These are phyloP conservation scores for Cotesia chilonis DNA, from an alignment of 1,140 invertebrate species.

Conservation along the genomic window DNA sequence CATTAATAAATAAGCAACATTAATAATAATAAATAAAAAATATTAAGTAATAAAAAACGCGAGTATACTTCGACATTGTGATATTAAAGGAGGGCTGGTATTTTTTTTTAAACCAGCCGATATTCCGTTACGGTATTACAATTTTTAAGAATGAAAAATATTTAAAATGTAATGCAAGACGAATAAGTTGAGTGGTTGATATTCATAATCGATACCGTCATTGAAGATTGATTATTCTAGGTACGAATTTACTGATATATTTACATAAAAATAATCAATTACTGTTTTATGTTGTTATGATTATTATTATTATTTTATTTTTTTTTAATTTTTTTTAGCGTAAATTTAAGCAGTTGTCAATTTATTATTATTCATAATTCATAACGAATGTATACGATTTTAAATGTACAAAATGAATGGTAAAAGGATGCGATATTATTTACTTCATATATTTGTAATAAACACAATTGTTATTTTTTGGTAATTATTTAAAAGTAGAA, in stretches of 20 bases:
- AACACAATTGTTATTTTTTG: neutral
- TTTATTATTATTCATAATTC: slow-evolving; percentile 53
- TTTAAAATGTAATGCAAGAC: neutral
- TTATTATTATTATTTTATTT: slow-evolving; percentile 20
- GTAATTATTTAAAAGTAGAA: neutral
- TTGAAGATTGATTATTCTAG: slow-evolving; percentile 59
- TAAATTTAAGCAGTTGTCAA: slow-evolving; percentile 59
- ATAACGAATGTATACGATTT: slow-evolving; percentile 65
- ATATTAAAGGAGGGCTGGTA: slow-evolving; percentile 49
- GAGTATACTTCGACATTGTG: slow-evolving; percentile 59
- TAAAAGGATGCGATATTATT: slow-evolving; percentile 26
- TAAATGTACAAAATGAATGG: slow-evolving; percentile 64
- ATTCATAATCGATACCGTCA: slow-evolving; percentile 18
- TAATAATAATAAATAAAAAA: slow-evolving; percentile 27
- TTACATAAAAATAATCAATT: slow-evolving; percentile 31
- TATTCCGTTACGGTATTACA: slow-evolving; percentile 49
- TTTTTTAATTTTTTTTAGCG: slow-evolving; percentile 27
- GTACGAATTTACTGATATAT: slow-evolving; percentile 61
- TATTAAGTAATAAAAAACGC: slow-evolving; percentile 39
- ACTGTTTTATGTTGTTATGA: no score
- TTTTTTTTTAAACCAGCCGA: slow-evolving; percentile 41
- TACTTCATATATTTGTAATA: neutral
- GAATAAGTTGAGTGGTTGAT: slow-evolving; percentile 12
- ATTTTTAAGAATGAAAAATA: slow-evolving; percentile 19
- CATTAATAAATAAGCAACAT: slow-evolving; percentile 33